Evolutionary conservation across 2,797 vertebrate genomes (phyloP), one percentile per base, ranked within the genome.

Genomic region (Phoeniculus purpureus): DNA sequence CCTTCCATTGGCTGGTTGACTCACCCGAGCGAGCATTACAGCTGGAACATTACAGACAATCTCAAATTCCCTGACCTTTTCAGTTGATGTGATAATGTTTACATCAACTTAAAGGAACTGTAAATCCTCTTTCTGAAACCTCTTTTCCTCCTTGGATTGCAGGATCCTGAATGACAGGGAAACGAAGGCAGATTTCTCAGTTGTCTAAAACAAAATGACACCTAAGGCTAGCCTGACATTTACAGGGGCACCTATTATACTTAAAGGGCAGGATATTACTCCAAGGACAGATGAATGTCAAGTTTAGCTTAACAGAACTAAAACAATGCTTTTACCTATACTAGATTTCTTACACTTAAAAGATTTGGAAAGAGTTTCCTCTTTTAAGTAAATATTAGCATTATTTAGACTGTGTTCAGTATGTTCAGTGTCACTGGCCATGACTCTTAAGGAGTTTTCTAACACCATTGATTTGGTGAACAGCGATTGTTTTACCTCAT

Each of bases 61-160:
- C 65, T 56, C 2, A 5, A 68, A 80, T 83, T 77, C 75, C 76
- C 68, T 90, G 72, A 93, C 75, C 51, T 95, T 95, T 93, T 90
- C 83, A 66, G 26, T n/a, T 4, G 2, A 20, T 81, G 61, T 78
- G 62, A 88, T 90, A 91, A 93, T 64, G 34, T 87, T 92, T 89
- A 94, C 83, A 90, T 75, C 85, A 95, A 93, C 71, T 70, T 91
- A 91, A 80, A 92, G 68, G 51, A 87, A 87, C 43, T 72, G 45
- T 59, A 37, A 87, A 80, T 95, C 90, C 78, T 91, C 66, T 87
- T 92, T 54, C 81, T 66, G 51, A 94, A 93, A 94, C 65, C 45
- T 31, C 21, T 74, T 86, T 86, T 82, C 88, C 72, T 90, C 68
- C 64, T 90, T 3, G 6, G 25, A 81, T 32, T 81, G 43, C 32